Conservation (phyloP, 2,113 vertebrate genomes). For the Neolamprologus brichardi region DNA sequence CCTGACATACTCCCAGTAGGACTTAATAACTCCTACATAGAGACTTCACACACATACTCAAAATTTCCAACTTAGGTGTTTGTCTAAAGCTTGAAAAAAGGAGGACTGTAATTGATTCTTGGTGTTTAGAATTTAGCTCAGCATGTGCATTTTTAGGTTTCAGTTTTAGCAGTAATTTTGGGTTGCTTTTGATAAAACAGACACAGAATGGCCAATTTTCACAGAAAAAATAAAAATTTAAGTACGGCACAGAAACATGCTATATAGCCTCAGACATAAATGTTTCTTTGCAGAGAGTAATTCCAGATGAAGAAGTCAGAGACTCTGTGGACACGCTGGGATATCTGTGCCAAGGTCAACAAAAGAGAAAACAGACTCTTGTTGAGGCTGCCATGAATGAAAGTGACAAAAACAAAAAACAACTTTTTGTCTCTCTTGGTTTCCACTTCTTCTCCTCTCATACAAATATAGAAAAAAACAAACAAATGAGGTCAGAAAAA, state of each 20-base stretch:
- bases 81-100: neutral
- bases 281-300: neutral
- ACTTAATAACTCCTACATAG: neutral
- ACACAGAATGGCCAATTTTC: neutral
- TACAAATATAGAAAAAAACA: neutral
- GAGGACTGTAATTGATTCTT: neutral
- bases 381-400: neutral
- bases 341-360: neutral
- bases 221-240: neutral
- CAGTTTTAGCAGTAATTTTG: neutral
- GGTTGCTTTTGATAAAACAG: neutral
- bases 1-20: neutral
- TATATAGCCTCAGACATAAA: neutral
- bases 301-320: neutral
- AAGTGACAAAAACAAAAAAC: neutral
- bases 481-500: neutral
- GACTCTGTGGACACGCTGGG: neutral
- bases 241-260: neutral
- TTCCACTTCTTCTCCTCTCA: neutral
- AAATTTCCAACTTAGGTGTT: conserved; percentile 42
- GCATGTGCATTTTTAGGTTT: neutral
- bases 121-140: neutral
- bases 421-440: neutral
- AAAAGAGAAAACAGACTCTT: neutral
- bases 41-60: neutral